phyloP scores from a whole-genome alignment of 2,797 vertebrate species.

The Adelosebastes latens region DNA sequence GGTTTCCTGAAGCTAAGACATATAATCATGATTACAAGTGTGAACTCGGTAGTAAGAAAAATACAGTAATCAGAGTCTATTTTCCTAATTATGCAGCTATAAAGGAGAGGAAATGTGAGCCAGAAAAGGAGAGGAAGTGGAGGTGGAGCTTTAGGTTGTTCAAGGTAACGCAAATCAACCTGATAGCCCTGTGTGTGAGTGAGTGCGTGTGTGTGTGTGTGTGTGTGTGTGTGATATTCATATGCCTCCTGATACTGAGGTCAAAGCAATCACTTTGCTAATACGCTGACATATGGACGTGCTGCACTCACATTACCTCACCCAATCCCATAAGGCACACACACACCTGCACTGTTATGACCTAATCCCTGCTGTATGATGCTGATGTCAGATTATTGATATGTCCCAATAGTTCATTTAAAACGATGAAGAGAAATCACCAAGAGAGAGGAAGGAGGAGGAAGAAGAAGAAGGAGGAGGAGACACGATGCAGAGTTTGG shows the following conservation, averaged over 20 bases:
- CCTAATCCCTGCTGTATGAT: conserved; percentile 34
- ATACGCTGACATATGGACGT: conserved; percentile 48
- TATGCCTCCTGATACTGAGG: conserved; percentile 53
- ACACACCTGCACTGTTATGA: conserved; percentile 54
- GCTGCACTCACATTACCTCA: conserved; percentile 26
- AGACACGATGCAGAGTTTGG: conserved; percentile 51
- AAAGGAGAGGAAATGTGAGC: conserved; percentile 1
- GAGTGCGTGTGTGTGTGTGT: background rate
- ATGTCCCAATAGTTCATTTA: conserved; percentile 55
- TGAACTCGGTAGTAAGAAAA: conserved; percentile 10
- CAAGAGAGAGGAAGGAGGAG: background rate
- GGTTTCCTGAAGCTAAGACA: conserved; percentile 24
- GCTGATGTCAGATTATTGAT: conserved; percentile 63
- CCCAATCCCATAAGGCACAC: conserved; percentile 31
- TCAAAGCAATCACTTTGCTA: conserved; percentile 67
- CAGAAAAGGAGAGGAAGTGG: background rate
- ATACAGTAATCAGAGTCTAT: conserved; percentile 1
- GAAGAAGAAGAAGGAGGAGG: conserved; percentile 9
- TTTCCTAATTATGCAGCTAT: conserved; percentile 10
- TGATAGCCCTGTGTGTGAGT: conserved; percentile 6
- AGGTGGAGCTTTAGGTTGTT: conserved; percentile 28
- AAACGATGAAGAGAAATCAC: conserved; percentile 13
- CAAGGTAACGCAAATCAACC: conserved; percentile 52
- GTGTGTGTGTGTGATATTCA: conserved; percentile 19
- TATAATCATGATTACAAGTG: conserved; percentile 15